phyloP scores from a whole-genome alignment of 1,140 invertebrate genomes.

The Condylostylus longicornis region DNA sequence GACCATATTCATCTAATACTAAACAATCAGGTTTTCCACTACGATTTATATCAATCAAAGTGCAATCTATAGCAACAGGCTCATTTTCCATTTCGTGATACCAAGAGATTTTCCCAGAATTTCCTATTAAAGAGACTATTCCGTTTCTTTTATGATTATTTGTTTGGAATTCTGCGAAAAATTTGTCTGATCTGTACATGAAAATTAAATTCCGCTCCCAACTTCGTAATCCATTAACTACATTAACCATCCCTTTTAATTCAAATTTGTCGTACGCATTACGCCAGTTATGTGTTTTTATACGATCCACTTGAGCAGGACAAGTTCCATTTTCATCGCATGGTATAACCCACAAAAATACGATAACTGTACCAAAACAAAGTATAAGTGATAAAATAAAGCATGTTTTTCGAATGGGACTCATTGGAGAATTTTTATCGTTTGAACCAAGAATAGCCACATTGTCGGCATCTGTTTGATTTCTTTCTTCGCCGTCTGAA shows the following conservation, averaged over 20 bases:
- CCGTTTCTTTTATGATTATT: constrained; percentile 37
- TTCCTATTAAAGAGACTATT: constrained; percentile 43
- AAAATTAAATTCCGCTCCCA: constrained; percentile 51
- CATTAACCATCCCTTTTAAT: constrained; percentile 50
- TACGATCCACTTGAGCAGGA: constrained; percentile 33
- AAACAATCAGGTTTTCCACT: constrained; percentile 57
- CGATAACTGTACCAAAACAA: constrained; percentile 50
- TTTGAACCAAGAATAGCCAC: constrained; percentile 23
- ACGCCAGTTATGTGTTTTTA: constrained; percentile 50
- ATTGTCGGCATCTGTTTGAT: constrained; percentile 19
- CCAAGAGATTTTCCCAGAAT: constrained; percentile 46
- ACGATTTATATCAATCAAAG: constrained; percentile 48
- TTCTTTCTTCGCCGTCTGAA: constrained; percentile 22
- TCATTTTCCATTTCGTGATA: constrained; percentile 43
- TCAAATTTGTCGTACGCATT: constrained; percentile 54
- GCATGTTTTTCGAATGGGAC: constrained; percentile 43
- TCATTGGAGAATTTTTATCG: constrained; percentile 38
- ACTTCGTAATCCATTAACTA: constrained; percentile 42
- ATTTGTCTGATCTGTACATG: constrained; percentile 47
- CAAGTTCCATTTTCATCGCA: constrained; percentile 50
- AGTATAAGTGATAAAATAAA: constrained; percentile 51
- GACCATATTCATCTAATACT: constrained; percentile 48
- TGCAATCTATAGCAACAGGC: constrained; percentile 52
- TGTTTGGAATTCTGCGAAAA: constrained; percentile 36
- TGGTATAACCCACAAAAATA: constrained; percentile 60